Conservation (phyloP, 2,888 invertebrate genomes). For the Laspeyria flexula region DNA sequence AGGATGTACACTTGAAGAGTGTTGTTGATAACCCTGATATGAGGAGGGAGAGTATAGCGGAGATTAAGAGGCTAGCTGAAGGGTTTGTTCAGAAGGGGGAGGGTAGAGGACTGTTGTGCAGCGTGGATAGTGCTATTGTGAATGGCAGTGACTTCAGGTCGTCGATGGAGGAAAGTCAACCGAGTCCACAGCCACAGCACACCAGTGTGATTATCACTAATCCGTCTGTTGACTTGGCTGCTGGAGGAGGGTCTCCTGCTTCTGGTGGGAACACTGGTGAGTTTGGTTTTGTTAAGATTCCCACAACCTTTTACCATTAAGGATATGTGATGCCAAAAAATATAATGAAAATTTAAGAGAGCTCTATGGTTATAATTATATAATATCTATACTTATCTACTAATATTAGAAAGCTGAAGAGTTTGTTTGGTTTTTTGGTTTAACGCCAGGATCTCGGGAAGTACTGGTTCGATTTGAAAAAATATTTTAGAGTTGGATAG, state of each 20-base stretch:
- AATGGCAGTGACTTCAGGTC: constrained; percentile 71
- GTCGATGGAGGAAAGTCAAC: constrained; percentile 66
- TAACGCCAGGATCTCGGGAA: no score
- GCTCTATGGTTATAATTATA: no score
- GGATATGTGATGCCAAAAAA: no score
- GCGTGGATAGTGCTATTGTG: constrained; percentile 76
- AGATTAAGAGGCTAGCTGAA: constrained; percentile 79
- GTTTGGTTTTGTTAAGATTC: constrained; percentile 8
- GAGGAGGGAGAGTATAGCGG: constrained; percentile 80
- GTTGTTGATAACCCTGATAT: constrained; percentile 79
- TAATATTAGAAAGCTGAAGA: no score
- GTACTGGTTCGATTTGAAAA: no score
- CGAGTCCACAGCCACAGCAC: constrained; percentile 70
- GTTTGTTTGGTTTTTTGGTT: no score
- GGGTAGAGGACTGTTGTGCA: constrained; percentile 74
- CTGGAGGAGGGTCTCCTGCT: constrained; percentile 76
- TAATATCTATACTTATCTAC: no score
- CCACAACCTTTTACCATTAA: no score
- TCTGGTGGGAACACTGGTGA: constrained; percentile 78
- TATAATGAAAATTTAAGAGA: no score
- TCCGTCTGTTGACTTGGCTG: constrained; percentile 88
- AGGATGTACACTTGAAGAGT: constrained; percentile 72
- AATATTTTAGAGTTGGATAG: no score
- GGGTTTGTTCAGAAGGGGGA: constrained; percentile 83
- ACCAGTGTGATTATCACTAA: constrained; percentile 91